Conservation (phyloP, 2,888 invertebrate species). For the Laspeyria flexula region DNA sequence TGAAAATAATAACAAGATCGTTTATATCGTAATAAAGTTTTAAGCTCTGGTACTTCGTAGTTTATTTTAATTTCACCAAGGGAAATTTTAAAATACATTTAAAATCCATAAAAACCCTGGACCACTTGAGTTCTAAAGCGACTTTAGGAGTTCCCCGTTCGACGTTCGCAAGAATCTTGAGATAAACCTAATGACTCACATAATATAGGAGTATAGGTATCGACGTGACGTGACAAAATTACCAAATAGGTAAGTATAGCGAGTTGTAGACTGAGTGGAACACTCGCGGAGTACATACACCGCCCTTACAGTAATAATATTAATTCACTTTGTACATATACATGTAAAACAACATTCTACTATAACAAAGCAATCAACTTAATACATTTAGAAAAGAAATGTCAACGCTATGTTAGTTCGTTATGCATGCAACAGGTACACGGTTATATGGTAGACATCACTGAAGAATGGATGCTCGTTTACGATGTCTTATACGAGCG, state of each 20-base stretch:
- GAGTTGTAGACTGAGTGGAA: slow-evolving; percentile 10
- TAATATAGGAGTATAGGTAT: not conserved
- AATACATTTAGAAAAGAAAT: slow-evolving; percentile 41
- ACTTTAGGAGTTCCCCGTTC: not conserved
- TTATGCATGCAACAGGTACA: slow-evolving; percentile 79
- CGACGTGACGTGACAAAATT: slow-evolving; percentile 11
- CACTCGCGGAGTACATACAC: slow-evolving; percentile 9
- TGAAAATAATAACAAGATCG: slow-evolving; percentile 4
- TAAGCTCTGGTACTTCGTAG: not conserved
- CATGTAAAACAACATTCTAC: slow-evolving; percentile 8
- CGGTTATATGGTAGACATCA: slow-evolving; percentile 60
- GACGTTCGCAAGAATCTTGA: not conserved
- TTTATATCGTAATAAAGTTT: slow-evolving; percentile 13
- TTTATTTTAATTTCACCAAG: not conserved
- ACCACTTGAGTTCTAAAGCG: not conserved
- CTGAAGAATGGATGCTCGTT: slow-evolving; percentile 54
- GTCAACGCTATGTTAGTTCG: slow-evolving; percentile 46
- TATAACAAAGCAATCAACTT: slow-evolving; percentile 36
- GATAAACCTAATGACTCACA: not conserved
- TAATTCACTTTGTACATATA: slow-evolving; percentile 11
- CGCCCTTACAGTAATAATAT: slow-evolving; percentile 31
- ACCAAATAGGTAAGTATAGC: slow-evolving; percentile 8
- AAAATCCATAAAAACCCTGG: not conserved
- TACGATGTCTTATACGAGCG: slow-evolving; percentile 42
- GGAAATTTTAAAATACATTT: not conserved